phyloP scores from a whole-genome alignment of 2,888 invertebrate genomes.

The Phyllotreta cruciferae region DNA sequence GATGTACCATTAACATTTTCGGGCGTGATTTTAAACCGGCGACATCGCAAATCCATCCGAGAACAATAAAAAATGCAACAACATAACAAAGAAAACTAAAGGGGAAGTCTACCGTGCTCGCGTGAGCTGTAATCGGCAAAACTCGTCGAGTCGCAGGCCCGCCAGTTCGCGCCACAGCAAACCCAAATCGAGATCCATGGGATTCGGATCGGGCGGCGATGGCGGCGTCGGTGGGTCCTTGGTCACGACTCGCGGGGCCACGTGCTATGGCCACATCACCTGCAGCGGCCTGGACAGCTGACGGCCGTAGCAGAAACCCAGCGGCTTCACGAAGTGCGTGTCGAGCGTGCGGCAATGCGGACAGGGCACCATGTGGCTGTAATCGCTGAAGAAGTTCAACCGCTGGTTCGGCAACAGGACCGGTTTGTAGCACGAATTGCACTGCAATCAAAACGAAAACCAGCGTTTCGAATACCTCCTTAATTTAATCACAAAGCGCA shows the following conservation, averaged over 20 bases:
- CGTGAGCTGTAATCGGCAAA: slow-evolving; percentile 59
- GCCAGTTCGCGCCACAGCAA: slow-evolving; percentile 61
- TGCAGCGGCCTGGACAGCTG: slow-evolving; percentile 66
- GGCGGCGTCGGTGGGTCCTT: slow-evolving; percentile 49
- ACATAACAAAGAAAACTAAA: slow-evolving; percentile 57
- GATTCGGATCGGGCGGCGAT: slow-evolving; percentile 49
- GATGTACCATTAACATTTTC: background rate
- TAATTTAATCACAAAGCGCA: slow-evolving; percentile 28
- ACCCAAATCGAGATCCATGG: slow-evolving; percentile 58
- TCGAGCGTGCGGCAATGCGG: slow-evolving; percentile 90
- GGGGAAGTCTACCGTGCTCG: slow-evolving; percentile 56
- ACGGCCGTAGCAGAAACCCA: slow-evolving; percentile 83
- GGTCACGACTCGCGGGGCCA: slow-evolving; percentile 66
- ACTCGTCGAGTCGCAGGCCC: slow-evolving; percentile 60
- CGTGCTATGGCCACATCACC: slow-evolving; percentile 85
- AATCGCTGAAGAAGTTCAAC: slow-evolving; percentile 93
- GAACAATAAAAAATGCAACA: slow-evolving; percentile 57
- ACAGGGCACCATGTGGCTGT: slow-evolving; percentile 90
- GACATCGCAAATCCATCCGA: slow-evolving; percentile 31
- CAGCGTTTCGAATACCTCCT: background rate
- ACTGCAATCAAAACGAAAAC: slow-evolving; percentile 67
- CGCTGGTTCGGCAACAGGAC: slow-evolving; percentile 86
- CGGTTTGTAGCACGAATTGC: slow-evolving; percentile 90
- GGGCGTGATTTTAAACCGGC: background rate
- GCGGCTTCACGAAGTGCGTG: slow-evolving; percentile 93